phyloP scores from a whole-genome alignment of 2,888 invertebrate genomes.

The Heliconius charithonia region DNA sequence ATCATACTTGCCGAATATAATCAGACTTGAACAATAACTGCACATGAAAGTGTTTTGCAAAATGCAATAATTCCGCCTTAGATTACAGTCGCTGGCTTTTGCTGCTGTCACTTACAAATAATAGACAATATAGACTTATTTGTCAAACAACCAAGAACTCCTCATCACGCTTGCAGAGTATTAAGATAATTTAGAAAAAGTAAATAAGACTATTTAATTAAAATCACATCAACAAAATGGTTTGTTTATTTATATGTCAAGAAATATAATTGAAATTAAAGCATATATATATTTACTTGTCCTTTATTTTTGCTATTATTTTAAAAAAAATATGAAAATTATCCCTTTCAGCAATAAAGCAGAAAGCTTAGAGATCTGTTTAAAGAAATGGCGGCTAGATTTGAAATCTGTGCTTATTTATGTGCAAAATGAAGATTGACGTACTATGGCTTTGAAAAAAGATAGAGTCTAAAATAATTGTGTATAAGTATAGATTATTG shows the following conservation, averaged over 20 bases:
- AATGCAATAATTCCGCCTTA: conserved; percentile 66
- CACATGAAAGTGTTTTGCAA: conserved; percentile 66
- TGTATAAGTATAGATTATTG: background rate
- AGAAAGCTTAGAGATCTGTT: background rate
- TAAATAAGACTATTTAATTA: background rate
- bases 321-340: background rate
- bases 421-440: no score
- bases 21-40: conserved; percentile 55
- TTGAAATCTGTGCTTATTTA: background rate
- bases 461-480: background rate
- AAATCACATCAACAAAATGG: background rate
- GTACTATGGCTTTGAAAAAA: background rate
- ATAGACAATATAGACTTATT: conserved; percentile 51
- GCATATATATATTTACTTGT: background rate
- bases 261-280: background rate
- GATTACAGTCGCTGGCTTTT: conserved; percentile 47
- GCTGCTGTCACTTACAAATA: conserved; percentile 56
- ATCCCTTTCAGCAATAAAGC: background rate
- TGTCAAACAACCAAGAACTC: conserved; percentile 36
- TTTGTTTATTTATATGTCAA: background rate
- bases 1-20: conserved; percentile 65
- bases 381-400: background rate
- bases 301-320: background rate
- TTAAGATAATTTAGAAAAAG: conserved; percentile 1
- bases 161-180: conserved; percentile 21